phyloP scores from a whole-genome alignment of 2,113 vertebrate genomes.

The Thryonomys swinderianus region DNA sequence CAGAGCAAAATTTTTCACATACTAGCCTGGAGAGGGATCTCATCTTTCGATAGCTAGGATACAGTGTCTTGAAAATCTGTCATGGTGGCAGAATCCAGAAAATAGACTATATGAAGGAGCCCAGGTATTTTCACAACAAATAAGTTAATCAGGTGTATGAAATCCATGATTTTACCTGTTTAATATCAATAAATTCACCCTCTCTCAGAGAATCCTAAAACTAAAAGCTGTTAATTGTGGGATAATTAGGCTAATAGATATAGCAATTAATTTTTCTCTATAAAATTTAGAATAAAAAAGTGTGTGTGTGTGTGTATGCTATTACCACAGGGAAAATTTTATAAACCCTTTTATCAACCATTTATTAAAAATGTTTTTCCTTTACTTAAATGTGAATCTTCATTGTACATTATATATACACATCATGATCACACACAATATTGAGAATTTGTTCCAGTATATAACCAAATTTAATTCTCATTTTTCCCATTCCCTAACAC shows the following conservation, averaged over 20 bases:
- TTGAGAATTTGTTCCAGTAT: too few species aligned
- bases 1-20: background rate
- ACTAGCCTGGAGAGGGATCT: background rate
- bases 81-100: background rate
- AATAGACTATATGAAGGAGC: background rate
- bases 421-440: too few species aligned
- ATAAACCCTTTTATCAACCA: background rate
- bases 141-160: background rate
- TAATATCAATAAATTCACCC: background rate
- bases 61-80: background rate
- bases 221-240: conserved; percentile 3
- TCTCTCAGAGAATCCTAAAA: background rate
- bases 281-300: background rate
- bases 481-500: too few species aligned
- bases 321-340: background rate
- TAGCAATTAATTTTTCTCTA: background rate
- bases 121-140: background rate
- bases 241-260: background rate
- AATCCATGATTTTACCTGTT: background rate
- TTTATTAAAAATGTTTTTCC: background rate
- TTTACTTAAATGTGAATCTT: too few species aligned
- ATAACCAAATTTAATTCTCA: too few species aligned
- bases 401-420: too few species aligned
- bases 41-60: background rate
- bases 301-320: accelerated